Base-by-base conservation (phyloP, 2,113 vertebrate genomes). In the Orthonyx spaldingii region DNA sequence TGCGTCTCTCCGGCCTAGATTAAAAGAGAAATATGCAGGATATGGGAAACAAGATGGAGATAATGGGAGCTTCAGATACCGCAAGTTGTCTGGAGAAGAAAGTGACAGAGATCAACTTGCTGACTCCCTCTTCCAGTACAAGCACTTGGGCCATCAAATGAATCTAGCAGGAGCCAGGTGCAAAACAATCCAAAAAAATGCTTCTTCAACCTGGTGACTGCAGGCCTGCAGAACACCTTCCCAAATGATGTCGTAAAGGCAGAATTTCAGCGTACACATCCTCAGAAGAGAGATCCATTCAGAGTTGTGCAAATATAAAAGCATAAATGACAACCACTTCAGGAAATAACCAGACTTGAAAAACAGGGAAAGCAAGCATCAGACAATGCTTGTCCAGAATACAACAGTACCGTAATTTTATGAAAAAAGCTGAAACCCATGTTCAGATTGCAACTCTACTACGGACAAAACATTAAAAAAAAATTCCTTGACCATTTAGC, bases 61-160 rank as follows among this genome's bases (percentile, higher is more conserved):
- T 19, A 75, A 53, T 0, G 1, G 21, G 37, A 77, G 7, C 0
- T 0, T 32, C 0, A 0, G 7, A 82, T 53, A 71, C 14, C 13
- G 16, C 7, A 6, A 64, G 13, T 0, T 83, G n/a, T 63, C 33
- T 72, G 50, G 37, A 88, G 18, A 6, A 71, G 13, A 91, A 33
- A 52, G 49, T 11, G 57, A 69, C 32, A 84, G 55, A 86, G 8
- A 56, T 27, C 22, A 84, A 61, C 20, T 44, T 56, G 26, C 11
- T 89, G 63, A 84, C 28, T 68, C 32, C 15, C 46, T 87, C 41
- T 82, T 75, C 39, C 4, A 8, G 41, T 26, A 60, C 16, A 78
- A 75, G 44, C 89, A 68, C 32, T 32, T 1, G 0, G 65, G 63
- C 16, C 35, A 89, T 56, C 64, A 90, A 70, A 84, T 6, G 23